Percentiles rank a stretch among this genome's conserved stretches.
Evolutionary conservation across 2,113 vertebrate species (phyloP).

Genomic region (Seriola rivoliana): DNA sequence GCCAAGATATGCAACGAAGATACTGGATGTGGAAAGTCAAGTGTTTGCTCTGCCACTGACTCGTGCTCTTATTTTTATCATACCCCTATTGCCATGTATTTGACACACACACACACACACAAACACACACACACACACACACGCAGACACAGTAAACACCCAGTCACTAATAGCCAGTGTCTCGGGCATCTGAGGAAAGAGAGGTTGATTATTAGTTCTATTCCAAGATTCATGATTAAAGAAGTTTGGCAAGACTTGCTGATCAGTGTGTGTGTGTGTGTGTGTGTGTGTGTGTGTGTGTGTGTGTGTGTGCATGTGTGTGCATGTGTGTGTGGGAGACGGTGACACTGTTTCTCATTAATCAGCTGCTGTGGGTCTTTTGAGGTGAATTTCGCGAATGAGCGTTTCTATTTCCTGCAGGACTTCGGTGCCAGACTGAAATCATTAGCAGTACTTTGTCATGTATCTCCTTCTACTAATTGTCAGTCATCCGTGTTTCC

Average conservation of each 20-base stretch:
- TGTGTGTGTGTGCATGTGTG: background rate
- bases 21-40: conserved; percentile 15
- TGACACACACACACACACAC: background rate
- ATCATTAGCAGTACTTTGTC: background rate
- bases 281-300: background rate
- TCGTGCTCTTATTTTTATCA: conserved; percentile 10
- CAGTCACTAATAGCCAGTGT: conserved; percentile 29
- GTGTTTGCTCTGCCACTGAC: conserved; percentile 43
- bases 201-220: conserved; percentile 56
- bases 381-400: background rate
- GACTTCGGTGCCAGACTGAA: conserved; percentile 5
- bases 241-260: conserved; percentile 29
- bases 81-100: conserved; percentile 32
- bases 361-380: background rate
- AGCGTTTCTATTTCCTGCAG: background rate
- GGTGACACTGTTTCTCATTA: background rate
- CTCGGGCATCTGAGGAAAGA: conserved; percentile 1
- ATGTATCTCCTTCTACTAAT: background rate
- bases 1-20: conserved; percentile 36
- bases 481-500: background rate
- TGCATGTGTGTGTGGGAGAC: background rate
- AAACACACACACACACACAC: conserved; percentile 15
- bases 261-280: conserved; percentile 30
- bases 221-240: conserved; percentile 57
- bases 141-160: conserved; percentile 33